phyloP scores from a whole-genome alignment of 2,797 vertebrate species.

The Linurgus olivaceus region DNA sequence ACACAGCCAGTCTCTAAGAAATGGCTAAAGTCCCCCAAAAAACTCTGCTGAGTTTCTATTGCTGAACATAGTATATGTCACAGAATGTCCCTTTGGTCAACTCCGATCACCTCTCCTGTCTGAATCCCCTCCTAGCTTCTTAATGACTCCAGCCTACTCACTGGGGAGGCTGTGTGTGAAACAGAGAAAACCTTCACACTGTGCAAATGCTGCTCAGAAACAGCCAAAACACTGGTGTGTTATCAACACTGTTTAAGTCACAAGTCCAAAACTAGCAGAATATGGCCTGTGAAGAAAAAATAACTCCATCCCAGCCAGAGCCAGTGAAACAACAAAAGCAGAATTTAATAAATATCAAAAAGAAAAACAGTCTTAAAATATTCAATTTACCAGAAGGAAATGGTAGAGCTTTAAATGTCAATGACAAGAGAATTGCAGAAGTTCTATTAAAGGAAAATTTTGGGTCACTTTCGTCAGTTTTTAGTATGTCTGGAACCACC shows the following conservation, averaged over 20 bases:
- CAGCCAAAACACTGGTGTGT: not conserved
- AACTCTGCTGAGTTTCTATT: not conserved
- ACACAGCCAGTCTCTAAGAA: not conserved
- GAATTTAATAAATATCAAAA: not conserved
- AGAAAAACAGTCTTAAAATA: not conserved
- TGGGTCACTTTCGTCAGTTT: not conserved
- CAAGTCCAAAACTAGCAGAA: not conserved
- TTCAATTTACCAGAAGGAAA: not conserved
- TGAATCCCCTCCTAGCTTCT: not conserved
- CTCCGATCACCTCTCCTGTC: not conserved
- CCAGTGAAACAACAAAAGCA: not conserved
- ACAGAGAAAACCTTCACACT: not conserved
- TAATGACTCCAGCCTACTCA: accelerated
- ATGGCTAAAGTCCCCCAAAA: not conserved
- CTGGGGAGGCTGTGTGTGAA: accelerated
- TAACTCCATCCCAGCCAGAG: not conserved
- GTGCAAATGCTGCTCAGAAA: not conserved
- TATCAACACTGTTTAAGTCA: not conserved
- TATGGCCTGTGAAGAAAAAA: not conserved
- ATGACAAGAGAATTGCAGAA: not conserved
- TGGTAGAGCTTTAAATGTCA: not conserved
- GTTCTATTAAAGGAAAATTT: not conserved
- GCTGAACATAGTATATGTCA: not conserved
- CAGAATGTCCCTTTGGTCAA: not conserved
- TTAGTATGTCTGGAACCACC: not conserved